Base-by-base conservation (phyloP, 2,113 vertebrate genomes). In the Urocolius indicus region DNA sequence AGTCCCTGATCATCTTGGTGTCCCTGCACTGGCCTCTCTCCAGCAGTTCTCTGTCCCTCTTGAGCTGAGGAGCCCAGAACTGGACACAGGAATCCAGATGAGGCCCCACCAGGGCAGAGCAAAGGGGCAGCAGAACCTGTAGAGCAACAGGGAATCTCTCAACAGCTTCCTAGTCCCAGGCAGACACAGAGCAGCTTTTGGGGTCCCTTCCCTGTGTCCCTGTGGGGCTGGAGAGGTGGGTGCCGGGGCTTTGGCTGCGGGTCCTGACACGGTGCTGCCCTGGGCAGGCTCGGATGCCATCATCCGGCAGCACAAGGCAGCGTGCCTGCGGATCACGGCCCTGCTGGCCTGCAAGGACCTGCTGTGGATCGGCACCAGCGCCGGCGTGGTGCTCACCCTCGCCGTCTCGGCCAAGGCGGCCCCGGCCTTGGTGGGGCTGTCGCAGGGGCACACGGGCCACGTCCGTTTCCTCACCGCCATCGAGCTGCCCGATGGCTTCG, bases 321-420 rank as follows among this genome's bases (percentile, higher is more conserved):
- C 99, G 24, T 99, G 99, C 94, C 97, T 99, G 95, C 97, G 99
- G 79, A 99, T 99, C 98, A 99, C 99, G 1, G 99, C 99, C 1
- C 97, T 99, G 52, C 96, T 99, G 96, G 99, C 97, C 10, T 99
- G 99, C 76, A 99, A 99, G 79, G 99, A 99, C 74, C 94, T 99
- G 85, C 98, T 99, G 79, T 99, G 99, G 99, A 99, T 99, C 8
- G 99, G 99, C 58, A 99, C 99, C 87, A 99, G 99, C 4, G 99
- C 99, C 1, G 99, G 99, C 0, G 99, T 99, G 22, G 99, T 99
- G 71, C 98, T 99, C 29, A 99, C 99, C 0, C 98, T 99, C 82
- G 80, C 97, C 21, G 96, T 99, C 72, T 97, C 98, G 0, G 97
- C 98, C 92, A 98, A 98, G 77, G 97, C 96, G 0, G 98, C 99